Conservation (phyloP, 2,888 invertebrate genomes). For the Drepana falcataria region DNA sequence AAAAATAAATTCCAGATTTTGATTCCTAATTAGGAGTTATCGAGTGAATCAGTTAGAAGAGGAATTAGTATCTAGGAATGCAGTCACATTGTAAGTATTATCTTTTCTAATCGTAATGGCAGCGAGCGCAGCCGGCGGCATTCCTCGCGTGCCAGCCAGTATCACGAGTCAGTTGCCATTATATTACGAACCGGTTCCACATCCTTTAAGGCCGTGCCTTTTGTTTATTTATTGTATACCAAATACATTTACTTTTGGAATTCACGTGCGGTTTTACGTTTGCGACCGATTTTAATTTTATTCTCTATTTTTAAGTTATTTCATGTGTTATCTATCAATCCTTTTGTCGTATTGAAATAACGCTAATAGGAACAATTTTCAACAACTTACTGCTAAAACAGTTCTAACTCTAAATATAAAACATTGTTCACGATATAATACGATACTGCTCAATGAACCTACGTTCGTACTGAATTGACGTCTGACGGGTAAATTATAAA, state of each 20-base stretch:
- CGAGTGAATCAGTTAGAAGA: conserved; percentile 6
- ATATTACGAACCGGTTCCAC: conserved; percentile 49
- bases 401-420: no score
- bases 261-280: background rate
- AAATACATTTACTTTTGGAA: conserved; percentile 18
- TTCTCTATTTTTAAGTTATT: background rate
- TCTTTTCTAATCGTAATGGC: conserved; percentile 15
- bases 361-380: no score
- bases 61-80: conserved; percentile 16
- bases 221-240: conserved; percentile 38
- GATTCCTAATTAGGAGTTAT: background rate
- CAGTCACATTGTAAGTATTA: conserved; percentile 19
- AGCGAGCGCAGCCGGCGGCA: conserved; percentile 24
- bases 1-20: background rate
- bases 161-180: conserved; percentile 22
- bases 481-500: conserved; percentile 43
- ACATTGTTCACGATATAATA: background rate
- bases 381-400: no score
- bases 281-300: background rate
- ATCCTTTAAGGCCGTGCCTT: conserved; percentile 45
- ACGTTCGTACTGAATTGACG: conserved; percentile 15
- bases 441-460: conserved; percentile 11
- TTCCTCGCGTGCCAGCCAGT: conserved; percentile 36
- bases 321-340: no score
- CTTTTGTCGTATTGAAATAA: no score